Percentiles rank a stretch among this genome's conserved stretches.
Evolutionary conservation across 2,113 vertebrate genomes (phyloP).

Genomic region (Rhadina sibilatrix): DNA sequence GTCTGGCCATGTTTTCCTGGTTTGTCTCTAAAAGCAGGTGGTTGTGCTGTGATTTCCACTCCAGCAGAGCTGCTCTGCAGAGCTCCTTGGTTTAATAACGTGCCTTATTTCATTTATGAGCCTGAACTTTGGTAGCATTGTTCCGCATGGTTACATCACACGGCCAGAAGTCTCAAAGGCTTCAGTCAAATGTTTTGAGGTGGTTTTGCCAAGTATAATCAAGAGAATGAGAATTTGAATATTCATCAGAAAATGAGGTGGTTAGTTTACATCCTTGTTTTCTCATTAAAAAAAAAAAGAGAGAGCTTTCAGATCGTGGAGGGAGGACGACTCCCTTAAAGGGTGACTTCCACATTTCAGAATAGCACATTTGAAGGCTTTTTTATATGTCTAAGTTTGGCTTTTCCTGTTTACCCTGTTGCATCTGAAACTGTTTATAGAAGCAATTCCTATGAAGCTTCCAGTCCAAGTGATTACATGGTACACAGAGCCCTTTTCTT

Average conservation of each 20-base stretch:
- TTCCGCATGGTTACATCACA: neutral
- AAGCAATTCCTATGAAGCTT: conserved; percentile 16
- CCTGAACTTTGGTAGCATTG: conserved; percentile 40
- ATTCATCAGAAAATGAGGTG: neutral
- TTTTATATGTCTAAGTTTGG: conserved; percentile 50
- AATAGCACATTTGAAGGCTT: neutral
- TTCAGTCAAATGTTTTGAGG: neutral
- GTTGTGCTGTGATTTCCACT: neutral
- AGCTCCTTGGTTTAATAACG: neutral
- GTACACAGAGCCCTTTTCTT: conserved; percentile 52
- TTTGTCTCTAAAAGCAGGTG: neutral
- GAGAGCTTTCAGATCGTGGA: neutral
- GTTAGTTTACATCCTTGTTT: neutral
- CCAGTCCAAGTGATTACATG: conserved; percentile 26
- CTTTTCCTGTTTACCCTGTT: conserved; percentile 62
- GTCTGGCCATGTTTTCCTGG: neutral
- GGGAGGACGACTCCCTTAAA: neutral
- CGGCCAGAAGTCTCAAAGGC: neutral
- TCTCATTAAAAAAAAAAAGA: neutral
- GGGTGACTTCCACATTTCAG: neutral
- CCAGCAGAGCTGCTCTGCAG: neutral
- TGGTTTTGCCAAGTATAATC: neutral
- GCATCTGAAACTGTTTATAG: conserved; percentile 59
- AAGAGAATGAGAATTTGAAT: neutral
- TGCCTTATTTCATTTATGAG: neutral